phyloP scores from a whole-genome alignment of 2,888 invertebrate species.

The Tipula lateralis region DNA sequence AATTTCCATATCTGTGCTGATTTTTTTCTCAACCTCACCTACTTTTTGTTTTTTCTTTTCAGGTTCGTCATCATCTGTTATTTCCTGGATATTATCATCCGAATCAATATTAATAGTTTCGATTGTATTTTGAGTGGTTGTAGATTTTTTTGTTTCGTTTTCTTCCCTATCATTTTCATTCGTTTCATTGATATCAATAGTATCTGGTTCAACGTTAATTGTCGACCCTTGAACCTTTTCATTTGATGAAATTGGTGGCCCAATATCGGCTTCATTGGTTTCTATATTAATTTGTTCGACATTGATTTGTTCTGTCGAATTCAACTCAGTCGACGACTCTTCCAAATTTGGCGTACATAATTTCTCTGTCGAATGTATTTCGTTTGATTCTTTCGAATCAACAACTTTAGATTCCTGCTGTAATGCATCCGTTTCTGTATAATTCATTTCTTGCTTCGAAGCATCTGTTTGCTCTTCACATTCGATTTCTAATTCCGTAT shows the following conservation, averaged over 20 bases:
- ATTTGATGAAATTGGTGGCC: not conserved
- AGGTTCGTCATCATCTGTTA: slow-evolving; percentile 31
- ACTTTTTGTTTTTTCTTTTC: slow-evolving; percentile 29
- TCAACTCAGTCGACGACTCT: not conserved
- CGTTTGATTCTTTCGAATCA: no score
- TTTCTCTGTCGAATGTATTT: not conserved
- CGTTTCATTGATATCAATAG: not conserved
- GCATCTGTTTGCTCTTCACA: not conserved
- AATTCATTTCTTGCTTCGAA: not conserved
- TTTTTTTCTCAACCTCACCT: not conserved
- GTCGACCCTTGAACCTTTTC: not conserved
- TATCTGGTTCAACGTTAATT: not conserved
- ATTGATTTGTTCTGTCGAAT: not conserved
- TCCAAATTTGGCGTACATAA: no score
- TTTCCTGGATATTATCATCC: slow-evolving; percentile 32
- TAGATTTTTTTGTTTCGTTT: not conserved
- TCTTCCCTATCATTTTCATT: not conserved
- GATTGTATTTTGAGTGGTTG: not conserved
- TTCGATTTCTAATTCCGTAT: not conserved
- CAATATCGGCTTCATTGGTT: not conserved
- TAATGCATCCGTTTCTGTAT: not conserved
- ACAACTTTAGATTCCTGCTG: not conserved
- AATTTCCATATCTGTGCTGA: not conserved
- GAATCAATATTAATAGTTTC: not conserved
- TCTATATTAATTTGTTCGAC: not conserved